Evolutionary conservation across 1,140 invertebrate species (phyloP), one percentile per base, ranked within the genome.

Genomic region (Bombyx mandarina): DNA sequence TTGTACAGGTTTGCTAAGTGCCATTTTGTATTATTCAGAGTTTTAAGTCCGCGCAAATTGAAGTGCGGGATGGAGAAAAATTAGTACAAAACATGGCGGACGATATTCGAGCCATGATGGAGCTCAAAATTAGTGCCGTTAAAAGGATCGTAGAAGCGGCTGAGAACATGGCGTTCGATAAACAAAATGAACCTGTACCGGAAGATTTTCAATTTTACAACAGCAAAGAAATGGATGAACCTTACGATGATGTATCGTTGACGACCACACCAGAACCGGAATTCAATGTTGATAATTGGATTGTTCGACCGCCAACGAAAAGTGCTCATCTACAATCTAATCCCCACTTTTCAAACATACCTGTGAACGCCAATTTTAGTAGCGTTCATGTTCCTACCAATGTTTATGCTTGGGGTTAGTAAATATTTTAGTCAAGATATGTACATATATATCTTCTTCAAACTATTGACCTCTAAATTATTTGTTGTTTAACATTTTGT

Each of bases 321-420:
- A 82, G 72, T 62, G 80, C 75, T 45, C 78, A 84, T 64, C 61
- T 96, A 26, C 91, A 90, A 48, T 88, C 89, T 52, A 94, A 95
- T 81, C 79, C 89, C 18, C 93, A 96, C 72, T 98, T 98, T 71
- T 93, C 92, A 60, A 91, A 93, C 72, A 93, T 93, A 22, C 87
- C 91, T 8, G 95, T 98, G 3, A 98, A 98, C 79, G 91, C 91
- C 6, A 94, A 91, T 73, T 90, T 93, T 76, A 98, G 96, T 68
- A 94, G 96, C 45, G 95, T 99, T 6, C 97, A 99, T 81, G 96
- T 99, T 6, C 97, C 98, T 2, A 98, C 96, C 35, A 98, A 98
- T 84, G 97, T 99, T 47, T 99, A 94, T 78, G 95, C 97, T 70
- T 91, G 94, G 90, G 93, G 95, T 97, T 89, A 90, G 90, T 76